Evolutionary conservation across 2,113 vertebrate genomes (phyloP), one percentile per base, ranked within the genome.

Genomic region (Sphyrna mokarran): DNA sequence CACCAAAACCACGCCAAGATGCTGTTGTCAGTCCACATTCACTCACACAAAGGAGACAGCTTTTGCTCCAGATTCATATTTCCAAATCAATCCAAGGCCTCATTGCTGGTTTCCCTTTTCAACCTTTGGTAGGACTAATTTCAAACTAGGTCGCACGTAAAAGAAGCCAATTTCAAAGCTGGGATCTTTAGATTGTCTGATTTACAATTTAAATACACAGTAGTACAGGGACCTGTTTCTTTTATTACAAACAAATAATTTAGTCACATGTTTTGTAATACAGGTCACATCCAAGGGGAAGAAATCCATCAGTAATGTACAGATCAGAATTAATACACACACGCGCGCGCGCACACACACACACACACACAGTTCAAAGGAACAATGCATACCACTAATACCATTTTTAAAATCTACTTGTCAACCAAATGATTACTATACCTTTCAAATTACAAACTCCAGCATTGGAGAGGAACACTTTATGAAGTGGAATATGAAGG

Each of bases 31-130:
- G 66, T 94, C 91, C 69, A 76, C 14, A 72, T 70, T 22, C 40
- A 95, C 69, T 95, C 69, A 72, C n/a, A 72, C 43, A 95, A 72
- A 72, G n/a, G 37, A 94, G 66, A 69, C 91, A 94, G 91, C 66
- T 43, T 70, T 95, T 13, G 40, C 43, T 95, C 68, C 94, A 95
- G 69, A 95, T 95, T 26, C 10, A 70, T 48, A 40, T 54, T 40
- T 95, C 43, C 93, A 70, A 94, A 94, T 70, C 93, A 33, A 94
- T 94, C 68, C 68, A 94, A 94, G 93, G 93, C 37, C 68, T 94
- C 94, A 29, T 7, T 5, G 37, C 94, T 54, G 68, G 54, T 72
- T 95, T 95, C 69, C 68, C 94, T 95, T 95, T 95, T 95, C 68
- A 95, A 72, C 94, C 94, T 95, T 54, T 72, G 68, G 40, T 54